Evolutionary conservation across 92 coral and sea anemone species (phyloP), one percentile per base, ranked within the genome.

Genomic region (Heteractis magnifica): DNA sequence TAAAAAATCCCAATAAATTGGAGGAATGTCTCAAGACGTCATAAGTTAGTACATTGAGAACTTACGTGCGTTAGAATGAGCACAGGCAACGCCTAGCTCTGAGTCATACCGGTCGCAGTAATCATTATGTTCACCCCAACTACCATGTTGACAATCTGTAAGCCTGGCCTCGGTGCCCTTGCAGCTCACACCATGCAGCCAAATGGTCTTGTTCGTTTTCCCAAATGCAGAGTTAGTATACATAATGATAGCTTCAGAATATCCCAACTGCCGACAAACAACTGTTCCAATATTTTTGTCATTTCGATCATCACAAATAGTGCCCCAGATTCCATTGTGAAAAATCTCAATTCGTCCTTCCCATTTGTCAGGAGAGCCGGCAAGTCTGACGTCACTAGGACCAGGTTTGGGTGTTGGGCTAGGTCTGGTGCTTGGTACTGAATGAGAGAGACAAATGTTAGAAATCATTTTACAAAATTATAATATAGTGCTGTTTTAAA

Each of bases 281-380:
- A 90, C 93, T 3, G 76, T 82, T 8, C 86, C 75, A 21, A 87
- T 82, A 60, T 72, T 80, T 53, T 75, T 52, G 51, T 79, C 91
- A 84, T 84, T 83, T 10, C 13, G 6, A 77, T 90, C 93, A 76
- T 90, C 90, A 50, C 93, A 90, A 12, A 90, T 55, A 18, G 83
- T 90, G 14, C 93, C 93, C 93, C 93, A 90, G 20, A 56, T 10
- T 4, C 80, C 80, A 65, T 58, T 26, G 49, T 77, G 86, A 60
- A 75, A 81, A 16, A 89, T 65, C 60, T 89, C 92, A 0, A 89
- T 88, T 8, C 92, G 81, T 10, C 92, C 92, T 77, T 88, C 85
- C 79, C 82, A 72, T 58, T 83, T 56, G 75, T 52, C 78, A 26
- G 59, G 48, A 20, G 89, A 79, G 13, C 89, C 89, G 7, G 18